Conservation (phyloP, 1,140 invertebrate species). For the Geopemphigus sp. region DNA sequence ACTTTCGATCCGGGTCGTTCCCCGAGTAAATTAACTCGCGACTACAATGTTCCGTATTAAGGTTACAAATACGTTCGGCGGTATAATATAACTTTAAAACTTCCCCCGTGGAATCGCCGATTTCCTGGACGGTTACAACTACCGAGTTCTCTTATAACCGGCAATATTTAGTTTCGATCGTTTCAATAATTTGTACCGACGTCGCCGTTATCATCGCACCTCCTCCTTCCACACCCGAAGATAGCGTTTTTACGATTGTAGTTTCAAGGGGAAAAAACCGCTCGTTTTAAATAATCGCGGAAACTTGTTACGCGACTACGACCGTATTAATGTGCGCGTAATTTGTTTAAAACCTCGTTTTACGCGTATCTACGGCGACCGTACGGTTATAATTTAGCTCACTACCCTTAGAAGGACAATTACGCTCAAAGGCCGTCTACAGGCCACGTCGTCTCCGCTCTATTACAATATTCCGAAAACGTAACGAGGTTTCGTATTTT, state of each 20-base stretch:
- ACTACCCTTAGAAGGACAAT: background rate
- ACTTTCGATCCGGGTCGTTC: background rate
- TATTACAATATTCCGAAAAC: background rate
- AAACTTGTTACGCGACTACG: background rate
- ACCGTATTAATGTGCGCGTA: background rate
- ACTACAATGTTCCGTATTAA: background rate
- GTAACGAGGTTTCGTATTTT: background rate
- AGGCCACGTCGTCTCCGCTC: too few relatives aligned
- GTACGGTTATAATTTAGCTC: background rate
- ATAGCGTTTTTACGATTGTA: too few relatives aligned
- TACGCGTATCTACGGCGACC: background rate
- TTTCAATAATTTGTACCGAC: background rate
- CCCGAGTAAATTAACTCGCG: background rate
- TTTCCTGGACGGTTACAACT: background rate
- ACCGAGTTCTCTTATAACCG: background rate
- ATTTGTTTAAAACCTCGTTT: background rate
- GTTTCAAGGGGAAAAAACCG: too few relatives aligned
- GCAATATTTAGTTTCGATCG: background rate
- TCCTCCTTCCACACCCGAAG: too few relatives aligned
- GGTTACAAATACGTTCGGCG: background rate
- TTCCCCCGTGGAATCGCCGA: background rate
- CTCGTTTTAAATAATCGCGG: background rate
- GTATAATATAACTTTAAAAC: background rate
- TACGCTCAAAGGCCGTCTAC: too few relatives aligned
- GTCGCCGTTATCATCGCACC: background rate